Base-by-base conservation (phyloP, 2,888 invertebrate genomes). In the Nomada lathburiana region DNA sequence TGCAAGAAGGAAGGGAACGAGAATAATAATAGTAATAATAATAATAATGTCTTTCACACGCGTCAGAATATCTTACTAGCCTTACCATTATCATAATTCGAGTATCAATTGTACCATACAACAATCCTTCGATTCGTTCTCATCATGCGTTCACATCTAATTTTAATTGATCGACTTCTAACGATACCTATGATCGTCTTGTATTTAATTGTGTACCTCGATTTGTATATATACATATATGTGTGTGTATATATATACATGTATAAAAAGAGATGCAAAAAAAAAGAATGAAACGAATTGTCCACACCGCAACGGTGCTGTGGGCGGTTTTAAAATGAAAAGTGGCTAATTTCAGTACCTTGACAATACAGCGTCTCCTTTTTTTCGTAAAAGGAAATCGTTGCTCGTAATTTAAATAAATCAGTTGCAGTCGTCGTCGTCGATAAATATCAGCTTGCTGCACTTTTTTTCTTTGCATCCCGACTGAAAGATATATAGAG, bases 201-300 rank as follows among this genome's bases (percentile, higher is more conserved):
- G 80, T 74, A 82, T 78, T 70, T 69, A 52, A 79, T 78, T 62
- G 63, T 72, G 79, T 80, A 80, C 65, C 81, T 70, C 71, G 55
- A 76, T 72, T 82, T 82, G 64, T 83, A 73, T 67, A 64, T 53
- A 55, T 52, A 72, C 53, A 55, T 55, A 62, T 36, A 36, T 36
- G 36, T 36, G 36, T 36, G 7, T 36, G 5, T 70, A 62, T 47
- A 72, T 72, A 79, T 36, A 36, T 7, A 36, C 5, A 7, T 36
- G 5, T 68, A 79, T 69, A 62, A 76, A 69, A 42, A 42, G 53
- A 53, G 16, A 76, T 55, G 26, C 47, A 23, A 53, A 63, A 47
- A 62, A 42, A 72, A 50, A 11, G 1, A 26, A 59, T 42, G 64
- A 77, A 76, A 64, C 20, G 65, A 78, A 53, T 62, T 57, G 47